Base-by-base conservation (phyloP, 2,797 vertebrate genomes). In the Labroides dimidiatus region DNA sequence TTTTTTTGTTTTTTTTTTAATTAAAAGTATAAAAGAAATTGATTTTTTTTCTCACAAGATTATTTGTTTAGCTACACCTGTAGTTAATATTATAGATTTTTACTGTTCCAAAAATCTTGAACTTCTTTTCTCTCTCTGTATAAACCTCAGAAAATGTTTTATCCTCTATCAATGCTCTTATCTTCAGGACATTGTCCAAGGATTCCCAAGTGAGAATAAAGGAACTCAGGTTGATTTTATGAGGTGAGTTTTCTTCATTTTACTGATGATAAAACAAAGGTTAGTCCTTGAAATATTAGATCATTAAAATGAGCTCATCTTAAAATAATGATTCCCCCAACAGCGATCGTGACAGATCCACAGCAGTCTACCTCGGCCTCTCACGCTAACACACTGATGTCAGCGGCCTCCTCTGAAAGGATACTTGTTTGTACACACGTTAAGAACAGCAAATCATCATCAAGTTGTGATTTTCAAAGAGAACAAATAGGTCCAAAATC, bases 271-370 rank as follows among this genome's bases (percentile, higher is more conserved):
- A 62, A 72, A 69, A 64, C 10, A 8, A 63, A 52, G 39, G 17
- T 82, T 82, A 87, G 84, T 60, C 87, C 81, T 69, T 64, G 51
- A 76, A 87, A 88, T 84, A 84, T 89, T 87, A 82, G 82, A 82
- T 89, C 88, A 90, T 90, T 85, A 87, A 33, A 87, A 91, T 92
- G 84, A 91, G 86, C 70, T 91, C 89, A 92, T 85, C 53, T 66
- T 63, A 69, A 76, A 90, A 72, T 79, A 89, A 92, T 92, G 84
- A 88, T 86, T n/a, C 57, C 64, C 64, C 67, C 67, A 79, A 88
- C 82, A 89, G 69, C 76, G 69, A 78, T 82, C 84, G 78, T 65
- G 82, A 84, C 73, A 81, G 87, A 91, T 91, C 87, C 69, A 74
- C 68, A 61, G 62, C 87, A 86, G 84, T 83, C 80, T 65, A 87